phyloP scores from a whole-genome alignment of 2,888 invertebrate species.

The Megamerina dolium region DNA sequence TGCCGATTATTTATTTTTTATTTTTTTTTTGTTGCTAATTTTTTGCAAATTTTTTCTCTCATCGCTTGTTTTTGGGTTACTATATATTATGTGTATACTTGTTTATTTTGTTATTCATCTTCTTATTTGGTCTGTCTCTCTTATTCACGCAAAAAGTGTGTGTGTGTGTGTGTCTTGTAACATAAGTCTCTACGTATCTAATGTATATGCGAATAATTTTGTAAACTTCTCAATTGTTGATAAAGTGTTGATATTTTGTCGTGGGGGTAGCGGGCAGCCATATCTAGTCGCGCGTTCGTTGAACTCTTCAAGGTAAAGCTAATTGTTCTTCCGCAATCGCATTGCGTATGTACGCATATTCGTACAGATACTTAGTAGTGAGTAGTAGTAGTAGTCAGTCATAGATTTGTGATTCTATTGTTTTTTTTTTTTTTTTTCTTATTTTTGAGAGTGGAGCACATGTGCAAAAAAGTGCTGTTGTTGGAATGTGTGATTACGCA shows the following conservation, averaged over 20 bases:
- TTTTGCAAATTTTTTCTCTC: conserved; percentile 24
- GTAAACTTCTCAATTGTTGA: too few relatives aligned
- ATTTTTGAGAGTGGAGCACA: too few relatives aligned
- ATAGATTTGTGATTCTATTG: neutral
- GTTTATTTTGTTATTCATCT: conserved; percentile 1
- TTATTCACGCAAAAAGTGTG: conserved; percentile 18
- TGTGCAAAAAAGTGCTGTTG: too few relatives aligned
- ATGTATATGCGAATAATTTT: too few relatives aligned
- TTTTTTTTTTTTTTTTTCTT: neutral
- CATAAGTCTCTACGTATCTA: too few relatives aligned
- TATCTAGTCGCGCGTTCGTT: conserved; percentile 25
- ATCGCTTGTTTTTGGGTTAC: neutral
- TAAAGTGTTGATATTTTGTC: too few relatives aligned
- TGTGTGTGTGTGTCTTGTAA: too few relatives aligned
- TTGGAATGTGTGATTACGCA: too few relatives aligned
- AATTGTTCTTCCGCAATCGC: conserved; percentile 9
- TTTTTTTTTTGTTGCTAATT: too few relatives aligned
- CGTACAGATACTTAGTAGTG: too few relatives aligned
- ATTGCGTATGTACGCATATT: conserved; percentile 2
- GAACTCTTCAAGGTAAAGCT: conserved; percentile 23
- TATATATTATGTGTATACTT: conserved; percentile 5
- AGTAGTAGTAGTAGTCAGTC: too few relatives aligned
- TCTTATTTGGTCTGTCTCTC: conserved; percentile 19
- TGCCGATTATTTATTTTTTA: too few relatives aligned
- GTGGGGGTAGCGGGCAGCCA: conserved; percentile 17